These are phyloP conservation scores for Diaperis boleti DNA, from an alignment of 2,888 invertebrate species.

Conservation along the genomic window DNA sequence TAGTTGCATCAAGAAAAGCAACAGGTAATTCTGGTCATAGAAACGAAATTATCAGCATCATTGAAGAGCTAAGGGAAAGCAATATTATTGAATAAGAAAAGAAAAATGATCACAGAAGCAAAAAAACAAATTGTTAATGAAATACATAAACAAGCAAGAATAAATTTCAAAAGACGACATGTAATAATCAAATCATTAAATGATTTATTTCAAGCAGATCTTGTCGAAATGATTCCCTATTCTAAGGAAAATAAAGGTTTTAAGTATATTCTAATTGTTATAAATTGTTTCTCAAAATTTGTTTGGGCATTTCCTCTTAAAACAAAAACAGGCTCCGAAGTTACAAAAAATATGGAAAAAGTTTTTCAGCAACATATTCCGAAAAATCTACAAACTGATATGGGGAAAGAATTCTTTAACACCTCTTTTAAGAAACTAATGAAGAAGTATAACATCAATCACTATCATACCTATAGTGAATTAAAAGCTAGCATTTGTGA, in stretches of 20 bases:
- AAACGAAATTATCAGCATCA: slow-evolving; percentile 46
- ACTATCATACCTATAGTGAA: too few species aligned
- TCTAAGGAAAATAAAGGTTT: slow-evolving; percentile 15
- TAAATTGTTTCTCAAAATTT: slow-evolving; percentile 22
- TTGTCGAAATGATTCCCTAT: slow-evolving; percentile 21
- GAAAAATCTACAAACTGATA: too few species aligned
- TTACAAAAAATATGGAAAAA: too few species aligned
- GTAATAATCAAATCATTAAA: slow-evolving; percentile 22
- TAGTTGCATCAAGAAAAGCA: slow-evolving; percentile 43
- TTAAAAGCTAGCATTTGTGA: too few species aligned
- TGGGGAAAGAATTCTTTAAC: too few species aligned
- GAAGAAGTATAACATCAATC: too few species aligned
- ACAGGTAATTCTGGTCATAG: slow-evolving; percentile 42
- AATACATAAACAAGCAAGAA: too few species aligned
- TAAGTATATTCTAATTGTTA: slow-evolving; percentile 21
- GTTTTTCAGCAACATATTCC: too few species aligned
- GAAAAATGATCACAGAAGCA: background rate
- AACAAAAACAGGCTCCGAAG: too few species aligned
- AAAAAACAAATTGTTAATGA: slow-evolving; percentile 16
- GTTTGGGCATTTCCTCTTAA: too few species aligned
- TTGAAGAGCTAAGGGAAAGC: slow-evolving; percentile 42
- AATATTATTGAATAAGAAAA: slow-evolving; percentile 26
- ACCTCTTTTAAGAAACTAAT: too few species aligned
- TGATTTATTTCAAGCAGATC: slow-evolving; percentile 32
- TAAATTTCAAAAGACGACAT: too few species aligned